Conservation (phyloP, 2,797 vertebrate species). For the Paguma larvata region DNA sequence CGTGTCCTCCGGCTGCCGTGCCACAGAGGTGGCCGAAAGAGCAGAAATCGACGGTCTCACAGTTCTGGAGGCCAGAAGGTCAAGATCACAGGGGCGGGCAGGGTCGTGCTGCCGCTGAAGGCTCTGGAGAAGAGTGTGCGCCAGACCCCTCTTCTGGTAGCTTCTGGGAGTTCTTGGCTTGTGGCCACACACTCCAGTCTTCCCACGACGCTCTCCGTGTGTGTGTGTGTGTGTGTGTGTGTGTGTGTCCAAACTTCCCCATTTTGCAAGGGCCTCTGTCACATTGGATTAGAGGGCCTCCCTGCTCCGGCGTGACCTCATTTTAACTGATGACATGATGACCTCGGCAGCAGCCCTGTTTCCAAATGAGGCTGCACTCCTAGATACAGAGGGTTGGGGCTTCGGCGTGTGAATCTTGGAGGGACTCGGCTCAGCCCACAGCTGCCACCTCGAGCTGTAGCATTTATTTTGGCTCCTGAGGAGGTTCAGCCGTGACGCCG, state of each 20-base stretch:
- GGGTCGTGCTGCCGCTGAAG: too few species aligned
- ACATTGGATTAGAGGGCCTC: background rate
- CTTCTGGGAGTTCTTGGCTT: background rate
- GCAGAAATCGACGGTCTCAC: background rate
- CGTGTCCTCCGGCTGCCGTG: background rate
- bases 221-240: background rate
- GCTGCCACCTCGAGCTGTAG: too few species aligned
- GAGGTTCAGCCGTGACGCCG: background rate
- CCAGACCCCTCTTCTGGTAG: background rate
- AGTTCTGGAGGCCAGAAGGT: background rate
- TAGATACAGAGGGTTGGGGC: background rate
- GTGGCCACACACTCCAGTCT: background rate
- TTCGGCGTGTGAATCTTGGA: background rate
- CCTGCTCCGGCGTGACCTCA: background rate
- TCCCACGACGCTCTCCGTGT: accelerated
- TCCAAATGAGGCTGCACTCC: background rate
- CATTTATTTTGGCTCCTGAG: too few species aligned
- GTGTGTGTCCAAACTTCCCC: background rate
- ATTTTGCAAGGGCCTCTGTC: background rate
- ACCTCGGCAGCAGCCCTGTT: background rate
- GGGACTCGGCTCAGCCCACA: background rate
- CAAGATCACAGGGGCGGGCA: background rate
- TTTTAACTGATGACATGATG: background rate
- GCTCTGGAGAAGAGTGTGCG: background rate
- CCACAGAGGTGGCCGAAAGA: too few species aligned